Percentiles rank a stretch among this genome's conserved stretches.
Conservation (phyloP, 2,888 invertebrate genomes). For the Eudemis profundana region DNA sequence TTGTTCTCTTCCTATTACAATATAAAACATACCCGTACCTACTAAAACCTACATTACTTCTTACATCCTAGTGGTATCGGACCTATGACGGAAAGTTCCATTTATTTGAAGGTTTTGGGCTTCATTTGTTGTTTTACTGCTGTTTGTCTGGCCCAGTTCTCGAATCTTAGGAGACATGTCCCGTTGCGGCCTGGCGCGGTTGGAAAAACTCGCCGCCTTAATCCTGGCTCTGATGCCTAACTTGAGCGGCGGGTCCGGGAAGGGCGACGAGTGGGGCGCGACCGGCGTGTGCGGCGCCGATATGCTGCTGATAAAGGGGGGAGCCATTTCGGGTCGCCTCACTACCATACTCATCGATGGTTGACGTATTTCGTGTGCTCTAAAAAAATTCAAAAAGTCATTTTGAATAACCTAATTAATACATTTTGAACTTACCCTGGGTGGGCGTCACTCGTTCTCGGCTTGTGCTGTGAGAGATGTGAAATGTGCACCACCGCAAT, state of each 20-base stretch:
- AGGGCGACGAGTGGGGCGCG: slow-evolving; percentile 56
- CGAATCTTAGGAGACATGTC: slow-evolving; percentile 68
- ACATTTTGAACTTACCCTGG: too few species aligned
- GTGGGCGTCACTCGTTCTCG: too few species aligned
- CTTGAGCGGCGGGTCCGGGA: slow-evolving; percentile 51
- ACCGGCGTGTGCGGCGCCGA: slow-evolving; percentile 82
- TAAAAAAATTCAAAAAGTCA: neutral
- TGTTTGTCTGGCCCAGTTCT: slow-evolving; percentile 56
- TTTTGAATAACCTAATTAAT: too few species aligned
- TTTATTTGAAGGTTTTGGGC: slow-evolving; percentile 18
- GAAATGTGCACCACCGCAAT: too few species aligned
- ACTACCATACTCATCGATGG: slow-evolving; percentile 73
- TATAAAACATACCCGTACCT: neutral
- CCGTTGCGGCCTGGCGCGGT: slow-evolving; percentile 62
- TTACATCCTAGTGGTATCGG: slow-evolving; percentile 62
- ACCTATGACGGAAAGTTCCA: slow-evolving; percentile 64
- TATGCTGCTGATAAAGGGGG: slow-evolving; percentile 55
- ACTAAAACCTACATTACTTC: neutral
- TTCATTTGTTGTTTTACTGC: neutral
- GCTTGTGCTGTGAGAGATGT: too few species aligned
- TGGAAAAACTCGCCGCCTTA: slow-evolving; percentile 75
- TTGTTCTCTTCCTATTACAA: neutral
- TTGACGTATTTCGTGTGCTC: slow-evolving; percentile 63
- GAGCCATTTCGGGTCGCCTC: slow-evolving; percentile 63
- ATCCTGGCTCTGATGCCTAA: slow-evolving; percentile 65